Evolutionary conservation across 1,140 invertebrate species (phyloP).

Genomic region (Nephila pilipes): DNA sequence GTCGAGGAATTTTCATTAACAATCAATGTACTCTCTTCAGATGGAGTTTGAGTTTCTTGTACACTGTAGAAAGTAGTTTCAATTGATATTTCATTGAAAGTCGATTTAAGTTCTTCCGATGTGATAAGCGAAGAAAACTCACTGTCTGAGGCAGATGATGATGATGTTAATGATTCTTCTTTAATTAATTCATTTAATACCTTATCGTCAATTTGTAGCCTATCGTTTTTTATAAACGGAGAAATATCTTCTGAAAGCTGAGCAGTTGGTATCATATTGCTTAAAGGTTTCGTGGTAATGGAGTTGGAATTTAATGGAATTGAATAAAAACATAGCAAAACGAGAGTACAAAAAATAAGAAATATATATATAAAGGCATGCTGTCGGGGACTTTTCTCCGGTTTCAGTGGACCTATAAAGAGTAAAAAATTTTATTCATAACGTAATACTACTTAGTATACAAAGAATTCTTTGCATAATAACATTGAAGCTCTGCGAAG

Average conservation of each 20-base stretch:
- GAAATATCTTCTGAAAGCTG: neutral
- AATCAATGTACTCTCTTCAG: neutral
- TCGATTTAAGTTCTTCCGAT: neutral
- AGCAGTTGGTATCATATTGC: neutral
- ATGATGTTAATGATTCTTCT: neutral
- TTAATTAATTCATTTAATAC: neutral
- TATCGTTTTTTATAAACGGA: too few relatives aligned
- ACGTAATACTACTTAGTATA: too few relatives aligned
- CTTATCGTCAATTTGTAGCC: neutral
- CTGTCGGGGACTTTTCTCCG: constrained; percentile 9
- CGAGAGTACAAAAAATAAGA: neutral
- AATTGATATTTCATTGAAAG: neutral
- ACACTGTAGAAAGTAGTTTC: neutral
- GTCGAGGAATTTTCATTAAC: neutral
- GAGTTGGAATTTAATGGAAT: neutral
- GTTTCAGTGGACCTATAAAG: constrained; percentile 57
- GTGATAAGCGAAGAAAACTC: neutral
- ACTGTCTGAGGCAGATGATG: neutral
- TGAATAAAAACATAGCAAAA: constrained; percentile 29
- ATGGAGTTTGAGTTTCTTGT: neutral
- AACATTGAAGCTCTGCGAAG: too few relatives aligned
- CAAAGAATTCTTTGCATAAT: too few relatives aligned
- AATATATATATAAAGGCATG: constrained; percentile 28
- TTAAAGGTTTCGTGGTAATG: neutral
- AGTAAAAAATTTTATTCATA: neutral